Base-by-base conservation (phyloP, 1,140 invertebrate species). In the Bactericera cockerelli region DNA sequence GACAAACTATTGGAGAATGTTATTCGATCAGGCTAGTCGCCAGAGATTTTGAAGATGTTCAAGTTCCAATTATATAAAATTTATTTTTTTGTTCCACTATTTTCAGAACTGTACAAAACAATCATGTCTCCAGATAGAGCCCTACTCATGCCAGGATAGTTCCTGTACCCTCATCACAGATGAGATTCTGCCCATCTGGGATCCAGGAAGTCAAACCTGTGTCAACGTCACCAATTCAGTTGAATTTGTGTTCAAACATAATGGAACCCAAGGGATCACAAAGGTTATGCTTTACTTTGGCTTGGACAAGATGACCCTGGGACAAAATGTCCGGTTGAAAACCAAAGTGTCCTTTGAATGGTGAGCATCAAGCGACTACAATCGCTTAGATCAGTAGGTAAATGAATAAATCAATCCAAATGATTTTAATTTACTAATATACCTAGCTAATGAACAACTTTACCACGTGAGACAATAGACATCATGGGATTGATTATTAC, bases 211-310 rank as follows among this genome's bases (percentile, higher is more conserved):
- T 11, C 19, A 25, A 10, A 11, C 36, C n/a, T 65, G 64, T 57
- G 31, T 19, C 19, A 77, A 78, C 64, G 64, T 78, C 2, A 68
- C 78, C 10, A 72, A 73, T 61, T 68, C 65, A 33, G 58, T 82
- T 8, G 72, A 70, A 62, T 80, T 77, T 58, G 63, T 70, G 14
- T 68, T 82, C 61, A 63, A 67, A 61, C 79, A 81, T 61, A 79
- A 81, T 64, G 80, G 79, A 10, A 75, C 75, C 2, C 62, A 68
- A 21, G 81, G 81, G 2, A 72, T 81, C 22, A 63, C 64, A 1
- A 69, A 70, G 38, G 66, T 76, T 26, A 63, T 74, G 22, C 62
- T 74, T 16, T 70, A 74, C 61, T 70, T 76, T 31, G 60, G 67
- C 53, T 62, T 79, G 25, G 66, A 62, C 22, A 76, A 76, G 61